These are phyloP conservation scores for Cheirogaleus major DNA, from an alignment of 2,797 vertebrate species.

Conservation along the genomic window DNA sequence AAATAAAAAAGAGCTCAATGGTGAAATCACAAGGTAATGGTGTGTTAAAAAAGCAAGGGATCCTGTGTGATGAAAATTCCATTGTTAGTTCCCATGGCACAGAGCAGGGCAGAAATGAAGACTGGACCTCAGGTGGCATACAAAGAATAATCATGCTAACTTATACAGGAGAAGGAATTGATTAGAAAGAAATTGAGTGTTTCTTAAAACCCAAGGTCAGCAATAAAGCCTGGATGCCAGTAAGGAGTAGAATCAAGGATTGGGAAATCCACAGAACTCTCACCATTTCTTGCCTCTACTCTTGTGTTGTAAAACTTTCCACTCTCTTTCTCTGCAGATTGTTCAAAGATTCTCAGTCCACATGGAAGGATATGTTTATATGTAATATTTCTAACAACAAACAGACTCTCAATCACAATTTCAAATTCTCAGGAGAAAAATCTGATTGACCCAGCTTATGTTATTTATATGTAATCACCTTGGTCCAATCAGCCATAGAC, in stretches of 20 bases:
- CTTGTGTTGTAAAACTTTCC: background rate
- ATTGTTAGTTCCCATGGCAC: background rate
- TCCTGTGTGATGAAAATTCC: background rate
- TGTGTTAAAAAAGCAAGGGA: background rate
- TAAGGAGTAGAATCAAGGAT: background rate
- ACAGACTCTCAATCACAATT: background rate
- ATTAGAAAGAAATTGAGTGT: background rate
- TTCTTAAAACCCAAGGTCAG: background rate
- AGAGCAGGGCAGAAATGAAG: background rate
- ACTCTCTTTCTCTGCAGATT: background rate
- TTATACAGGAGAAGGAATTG: background rate
- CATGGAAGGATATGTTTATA: background rate
- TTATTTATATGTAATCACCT: background rate
- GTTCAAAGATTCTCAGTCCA: background rate
- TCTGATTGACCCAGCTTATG: background rate
- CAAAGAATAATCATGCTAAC: background rate
- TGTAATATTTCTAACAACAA: background rate
- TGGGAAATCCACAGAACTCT: too few relatives aligned
- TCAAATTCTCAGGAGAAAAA: background rate
- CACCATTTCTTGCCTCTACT: background rate
- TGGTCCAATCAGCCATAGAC: background rate
- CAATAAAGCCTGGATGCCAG: background rate
- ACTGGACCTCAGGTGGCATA: background rate
- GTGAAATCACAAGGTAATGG: background rate
- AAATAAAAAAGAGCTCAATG: background rate